These are phyloP conservation scores for Epistrophe grossulariae DNA, from an alignment of 2,888 invertebrate genomes.

Conservation along the genomic window DNA sequence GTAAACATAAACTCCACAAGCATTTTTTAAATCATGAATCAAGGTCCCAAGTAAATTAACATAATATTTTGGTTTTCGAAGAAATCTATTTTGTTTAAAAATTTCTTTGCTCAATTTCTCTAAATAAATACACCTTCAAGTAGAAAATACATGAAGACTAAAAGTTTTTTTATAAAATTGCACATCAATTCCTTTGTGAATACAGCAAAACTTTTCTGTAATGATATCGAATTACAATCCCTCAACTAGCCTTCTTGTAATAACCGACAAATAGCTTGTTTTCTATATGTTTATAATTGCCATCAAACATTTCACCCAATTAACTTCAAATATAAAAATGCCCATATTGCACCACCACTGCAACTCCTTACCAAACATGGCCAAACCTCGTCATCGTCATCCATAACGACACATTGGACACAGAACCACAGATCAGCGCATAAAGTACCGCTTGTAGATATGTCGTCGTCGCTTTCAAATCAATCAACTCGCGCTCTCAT, in stretches of 20 bases:
- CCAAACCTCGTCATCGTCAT: constrained; percentile 21
- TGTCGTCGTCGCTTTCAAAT: constrained; percentile 46
- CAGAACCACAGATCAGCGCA: constrained; percentile 28
- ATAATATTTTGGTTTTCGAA: no score
- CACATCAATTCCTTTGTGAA: constrained; percentile 35
- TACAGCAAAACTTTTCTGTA: constrained; percentile 20
- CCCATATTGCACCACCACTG: constrained; percentile 20
- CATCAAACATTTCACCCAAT: constrained; percentile 59
- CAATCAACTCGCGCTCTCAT: constrained; percentile 56
- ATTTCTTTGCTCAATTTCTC: no score
- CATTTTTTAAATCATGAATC: no score
- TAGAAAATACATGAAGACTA: no score
- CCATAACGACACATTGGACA: constrained; percentile 60
- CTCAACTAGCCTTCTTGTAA: not conserved
- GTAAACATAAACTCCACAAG: no score
- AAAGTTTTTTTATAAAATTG: not conserved
- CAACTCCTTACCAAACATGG: constrained; percentile 42
- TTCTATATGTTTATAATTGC: not conserved
- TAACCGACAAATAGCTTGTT: constrained; percentile 41
- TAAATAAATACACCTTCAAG: no score
- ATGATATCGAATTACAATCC: constrained; percentile 40
- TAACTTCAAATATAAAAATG: constrained; percentile 60
- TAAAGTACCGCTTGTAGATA: constrained; percentile 54
- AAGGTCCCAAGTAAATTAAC: no score
- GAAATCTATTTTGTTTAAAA: no score